These are phyloP conservation scores for Melanotaenia parkinsoni DNA, from an alignment of 2,797 vertebrate genomes.

Conservation along the genomic window DNA sequence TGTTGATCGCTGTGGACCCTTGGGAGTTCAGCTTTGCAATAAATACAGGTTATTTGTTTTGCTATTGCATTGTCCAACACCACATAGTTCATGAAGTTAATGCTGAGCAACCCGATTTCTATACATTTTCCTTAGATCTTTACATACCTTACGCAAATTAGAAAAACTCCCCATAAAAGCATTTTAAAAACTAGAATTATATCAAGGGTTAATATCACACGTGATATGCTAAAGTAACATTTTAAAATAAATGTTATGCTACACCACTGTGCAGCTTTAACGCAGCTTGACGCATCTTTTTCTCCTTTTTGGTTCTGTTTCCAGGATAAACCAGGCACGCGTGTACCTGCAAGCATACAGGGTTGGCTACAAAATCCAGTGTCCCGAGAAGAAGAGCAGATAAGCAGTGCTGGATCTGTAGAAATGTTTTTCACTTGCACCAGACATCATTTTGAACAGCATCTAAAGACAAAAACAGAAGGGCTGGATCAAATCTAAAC, in stretches of 20 bases:
- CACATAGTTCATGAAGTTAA: not conserved
- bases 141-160: not conserved
- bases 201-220: no score
- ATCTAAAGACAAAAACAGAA: not conserved
- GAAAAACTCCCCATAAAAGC: not conserved
- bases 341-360: constrained; percentile 87
- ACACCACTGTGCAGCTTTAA: not conserved
- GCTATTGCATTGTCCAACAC: not conserved
- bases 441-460: not conserved
- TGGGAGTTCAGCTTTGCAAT: constrained; percentile 81
- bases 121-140: not conserved
- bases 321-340: constrained; percentile 86
- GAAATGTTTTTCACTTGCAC: not conserved
- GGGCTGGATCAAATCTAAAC: constrained; percentile 1
- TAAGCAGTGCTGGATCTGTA: constrained; percentile 27
- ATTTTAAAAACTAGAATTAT: not conserved
- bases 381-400: constrained; percentile 74
- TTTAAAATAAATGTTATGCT: not conserved
- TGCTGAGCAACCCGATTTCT: not conserved
- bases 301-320: constrained; percentile 40
- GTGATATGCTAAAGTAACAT: not conserved
- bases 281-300: not conserved
- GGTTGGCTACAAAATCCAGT: constrained; percentile 87
- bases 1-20: constrained; percentile 86
- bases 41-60: constrained; percentile 71